Conservation (phyloP, 2,888 invertebrate genomes). For the Metallyticus violacea region DNA sequence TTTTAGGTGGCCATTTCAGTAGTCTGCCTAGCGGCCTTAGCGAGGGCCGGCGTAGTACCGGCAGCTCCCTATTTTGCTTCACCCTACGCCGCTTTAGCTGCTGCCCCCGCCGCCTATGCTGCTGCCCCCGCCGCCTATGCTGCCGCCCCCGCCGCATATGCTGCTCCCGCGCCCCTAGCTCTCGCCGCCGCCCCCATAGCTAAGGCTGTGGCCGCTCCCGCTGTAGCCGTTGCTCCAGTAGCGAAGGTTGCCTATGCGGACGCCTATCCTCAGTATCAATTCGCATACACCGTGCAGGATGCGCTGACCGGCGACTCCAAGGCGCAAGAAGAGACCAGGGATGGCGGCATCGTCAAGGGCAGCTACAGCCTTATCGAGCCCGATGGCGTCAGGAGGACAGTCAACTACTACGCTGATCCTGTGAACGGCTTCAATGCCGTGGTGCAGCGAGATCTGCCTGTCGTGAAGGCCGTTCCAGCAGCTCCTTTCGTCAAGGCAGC, state of each 20-base stretch:
- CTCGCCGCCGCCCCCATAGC: conserved; percentile 19
- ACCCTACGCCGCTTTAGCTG: background rate
- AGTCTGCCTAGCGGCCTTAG: background rate
- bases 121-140: conserved; percentile 31
- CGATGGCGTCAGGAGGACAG: conserved; percentile 41
- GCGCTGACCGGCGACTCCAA: conserved; percentile 41
- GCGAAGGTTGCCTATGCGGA: conserved; percentile 34
- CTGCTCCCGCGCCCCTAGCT: conserved; percentile 14
- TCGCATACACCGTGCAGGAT: conserved; percentile 36
- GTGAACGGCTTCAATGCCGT: conserved; percentile 44
- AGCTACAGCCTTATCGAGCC: conserved; percentile 42
- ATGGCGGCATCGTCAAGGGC: conserved; percentile 43
- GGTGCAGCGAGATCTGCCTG: conserved; percentile 39
- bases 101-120: conserved; percentile 17
- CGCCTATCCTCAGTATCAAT: conserved; percentile 35
- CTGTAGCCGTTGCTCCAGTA: conserved; percentile 31
- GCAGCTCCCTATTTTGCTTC: background rate
- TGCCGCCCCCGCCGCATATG: conserved; percentile 34
- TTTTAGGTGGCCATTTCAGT: background rate
- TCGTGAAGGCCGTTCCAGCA: conserved; percentile 33
- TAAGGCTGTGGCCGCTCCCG: conserved; percentile 18
- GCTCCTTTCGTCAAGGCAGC: conserved; percentile 25
- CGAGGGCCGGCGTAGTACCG: conserved; percentile 12
- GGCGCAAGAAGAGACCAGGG: conserved; percentile 40
- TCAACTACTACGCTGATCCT: conserved; percentile 45